Percentiles rank a stretch among this genome's conserved stretches.
phyloP scores from a whole-genome alignment of 2,113 vertebrate genomes.

The Vicugna pacos region DNA sequence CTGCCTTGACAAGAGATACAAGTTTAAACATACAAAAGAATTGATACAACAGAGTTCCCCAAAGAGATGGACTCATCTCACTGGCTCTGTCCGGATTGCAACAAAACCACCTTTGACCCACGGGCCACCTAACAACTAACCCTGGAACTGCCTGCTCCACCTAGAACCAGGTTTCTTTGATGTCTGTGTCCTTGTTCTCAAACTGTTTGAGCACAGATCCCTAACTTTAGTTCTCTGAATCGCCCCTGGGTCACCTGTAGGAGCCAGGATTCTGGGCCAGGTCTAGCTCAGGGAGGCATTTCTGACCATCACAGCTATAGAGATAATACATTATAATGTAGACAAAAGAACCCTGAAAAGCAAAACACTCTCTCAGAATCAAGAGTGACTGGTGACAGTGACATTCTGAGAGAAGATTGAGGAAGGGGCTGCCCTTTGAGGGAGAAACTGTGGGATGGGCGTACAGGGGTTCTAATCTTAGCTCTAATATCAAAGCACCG shows the following conservation, averaged over 20 bases:
- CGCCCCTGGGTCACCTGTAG: not conserved
- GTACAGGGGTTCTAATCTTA: not conserved
- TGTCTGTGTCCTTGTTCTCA: not conserved
- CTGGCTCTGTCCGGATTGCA: not conserved
- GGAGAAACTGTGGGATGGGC: not conserved
- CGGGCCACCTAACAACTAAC: not conserved
- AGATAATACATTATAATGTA: not conserved
- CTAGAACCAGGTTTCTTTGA: not conserved
- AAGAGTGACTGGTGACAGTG: too few relatives aligned
- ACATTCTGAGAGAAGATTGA: not conserved
- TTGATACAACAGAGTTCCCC: not conserved
- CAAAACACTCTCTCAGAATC: not conserved
- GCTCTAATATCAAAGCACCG: accelerated
- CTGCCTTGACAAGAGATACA: not conserved
- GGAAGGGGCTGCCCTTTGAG: not conserved
- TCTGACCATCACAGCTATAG: not conserved
- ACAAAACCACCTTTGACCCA: too few relatives aligned
- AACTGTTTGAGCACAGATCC: not conserved
- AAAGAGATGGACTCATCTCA: not conserved
- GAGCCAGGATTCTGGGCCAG: not conserved
- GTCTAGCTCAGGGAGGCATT: not conserved
- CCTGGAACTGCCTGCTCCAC: not conserved
- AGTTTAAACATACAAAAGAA: not conserved
- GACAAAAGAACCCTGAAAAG: not conserved
- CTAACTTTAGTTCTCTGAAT: not conserved